Conservation (phyloP, 1,140 invertebrate genomes). For the Bilobella aurantiaca region DNA sequence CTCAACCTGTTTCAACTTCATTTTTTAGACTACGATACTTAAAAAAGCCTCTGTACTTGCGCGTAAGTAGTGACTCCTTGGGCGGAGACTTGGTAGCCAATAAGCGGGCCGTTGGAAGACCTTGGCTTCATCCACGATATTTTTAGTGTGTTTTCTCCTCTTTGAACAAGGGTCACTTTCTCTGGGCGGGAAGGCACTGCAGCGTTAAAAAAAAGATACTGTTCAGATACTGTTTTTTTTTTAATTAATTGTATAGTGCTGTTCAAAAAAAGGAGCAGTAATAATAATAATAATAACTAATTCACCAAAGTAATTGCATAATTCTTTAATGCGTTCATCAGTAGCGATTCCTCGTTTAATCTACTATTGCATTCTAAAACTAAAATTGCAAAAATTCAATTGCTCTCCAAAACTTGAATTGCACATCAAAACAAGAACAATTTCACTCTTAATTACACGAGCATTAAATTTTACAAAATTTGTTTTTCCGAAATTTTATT, state of each 20-base stretch:
- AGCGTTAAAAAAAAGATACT: slow-evolving; percentile 30
- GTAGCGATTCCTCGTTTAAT: too few species aligned
- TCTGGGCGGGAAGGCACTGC: slow-evolving; percentile 33
- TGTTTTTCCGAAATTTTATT: neutral
- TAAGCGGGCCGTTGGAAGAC: slow-evolving; percentile 51
- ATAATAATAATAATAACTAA: too few species aligned
- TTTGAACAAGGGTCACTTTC: slow-evolving; percentile 29
- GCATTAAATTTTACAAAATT: too few species aligned
- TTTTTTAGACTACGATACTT: neutral
- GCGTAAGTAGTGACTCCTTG: slow-evolving; percentile 26
- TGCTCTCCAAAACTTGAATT: too few species aligned
- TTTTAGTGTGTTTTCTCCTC: slow-evolving; percentile 39
- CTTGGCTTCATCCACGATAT: slow-evolving; percentile 50
- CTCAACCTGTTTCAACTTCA: slow-evolving; percentile 35
- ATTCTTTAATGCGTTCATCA: too few species aligned
- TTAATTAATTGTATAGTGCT: slow-evolving; percentile 4
- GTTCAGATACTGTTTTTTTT: neutral
- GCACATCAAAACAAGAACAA: too few species aligned
- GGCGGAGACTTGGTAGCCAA: slow-evolving; percentile 47
- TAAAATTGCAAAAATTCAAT: neutral
- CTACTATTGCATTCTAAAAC: too few species aligned
- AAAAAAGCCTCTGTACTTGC: slow-evolving; percentile 21
- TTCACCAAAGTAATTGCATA: too few species aligned
- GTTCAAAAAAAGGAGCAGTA: too few species aligned
- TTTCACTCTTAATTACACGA: neutral